phyloP scores from a whole-genome alignment of 1,140 invertebrate genomes.

The Caenorhabditis remanei region DNA sequence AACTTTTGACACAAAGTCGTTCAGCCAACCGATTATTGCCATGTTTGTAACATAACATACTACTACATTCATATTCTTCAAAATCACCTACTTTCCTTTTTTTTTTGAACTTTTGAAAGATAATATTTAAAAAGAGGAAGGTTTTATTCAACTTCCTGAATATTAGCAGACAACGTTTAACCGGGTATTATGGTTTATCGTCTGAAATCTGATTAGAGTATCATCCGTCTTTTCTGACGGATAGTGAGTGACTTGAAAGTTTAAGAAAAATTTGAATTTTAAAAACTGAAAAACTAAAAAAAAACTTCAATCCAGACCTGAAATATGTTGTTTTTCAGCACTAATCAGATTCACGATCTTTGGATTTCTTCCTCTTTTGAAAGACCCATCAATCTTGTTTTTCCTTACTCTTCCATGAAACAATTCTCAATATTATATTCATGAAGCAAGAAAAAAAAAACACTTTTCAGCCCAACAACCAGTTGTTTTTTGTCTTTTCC shows the following conservation, averaged over 20 bases:
- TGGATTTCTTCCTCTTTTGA: background rate
- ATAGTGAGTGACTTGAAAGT: too few species aligned
- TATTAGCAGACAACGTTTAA: too few species aligned
- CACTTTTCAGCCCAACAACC: background rate
- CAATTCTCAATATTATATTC: slow-evolving; percentile 10
- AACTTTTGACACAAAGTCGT: slow-evolving; percentile 18
- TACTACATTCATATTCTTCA: background rate
- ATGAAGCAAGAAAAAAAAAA: background rate
- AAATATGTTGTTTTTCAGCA: too few species aligned
- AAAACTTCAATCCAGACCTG: too few species aligned
- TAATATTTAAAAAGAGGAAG: too few species aligned
- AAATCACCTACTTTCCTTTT: background rate
- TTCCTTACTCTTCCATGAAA: background rate
- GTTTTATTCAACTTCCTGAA: too few species aligned
- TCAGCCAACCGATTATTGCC: slow-evolving; percentile 12
- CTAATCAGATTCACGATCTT: background rate
- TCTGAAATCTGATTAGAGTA: too few species aligned
- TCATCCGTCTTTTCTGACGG: too few species aligned
- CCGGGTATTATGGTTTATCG: too few species aligned
- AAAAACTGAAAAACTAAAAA: too few species aligned
- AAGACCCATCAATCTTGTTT: background rate
- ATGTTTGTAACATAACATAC: slow-evolving; percentile 34
- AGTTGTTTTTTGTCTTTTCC: background rate
- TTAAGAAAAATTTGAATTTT: too few species aligned
- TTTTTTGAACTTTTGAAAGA: too few species aligned